phyloP scores from a whole-genome alignment of 1,140 invertebrate species.

The Psix sp. region DNA sequence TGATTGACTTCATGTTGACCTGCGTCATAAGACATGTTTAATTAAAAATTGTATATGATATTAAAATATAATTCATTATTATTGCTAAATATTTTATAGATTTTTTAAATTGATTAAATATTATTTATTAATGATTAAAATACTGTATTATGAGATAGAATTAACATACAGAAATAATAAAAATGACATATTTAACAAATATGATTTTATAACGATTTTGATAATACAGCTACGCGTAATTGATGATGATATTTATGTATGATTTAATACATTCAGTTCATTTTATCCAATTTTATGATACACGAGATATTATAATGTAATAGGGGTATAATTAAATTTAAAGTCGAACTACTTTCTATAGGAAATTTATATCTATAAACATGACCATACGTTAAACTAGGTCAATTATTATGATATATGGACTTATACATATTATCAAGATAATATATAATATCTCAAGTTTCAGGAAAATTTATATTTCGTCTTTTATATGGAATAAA shows the following conservation, averaged over 20 bases:
- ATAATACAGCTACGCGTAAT: slow-evolving; percentile 2
- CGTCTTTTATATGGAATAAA: too few relatives aligned
- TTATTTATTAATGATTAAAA: slow-evolving; percentile 1
- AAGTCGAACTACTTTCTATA: slow-evolving; percentile 42
- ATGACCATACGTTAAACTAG: slow-evolving; percentile 12
- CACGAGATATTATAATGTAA: slow-evolving; percentile 28
- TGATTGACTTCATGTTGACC: slow-evolving; percentile 66
- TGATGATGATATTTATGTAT: not conserved
- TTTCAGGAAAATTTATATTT: too few relatives aligned
- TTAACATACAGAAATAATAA: too few relatives aligned
- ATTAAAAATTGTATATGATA: not conserved
- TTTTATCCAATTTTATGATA: slow-evolving; percentile 6
- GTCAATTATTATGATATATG: slow-evolving; percentile 45
- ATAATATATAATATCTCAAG: slow-evolving; percentile 6
- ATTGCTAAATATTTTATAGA: too few relatives aligned
- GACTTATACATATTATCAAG: slow-evolving; percentile 21
- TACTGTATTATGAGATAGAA: too few relatives aligned
- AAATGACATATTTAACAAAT: too few relatives aligned
- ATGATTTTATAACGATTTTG: too few relatives aligned
- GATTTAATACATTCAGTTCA: not conserved
- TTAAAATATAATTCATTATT: too few relatives aligned
- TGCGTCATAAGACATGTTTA: slow-evolving; percentile 9
- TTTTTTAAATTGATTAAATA: too few relatives aligned
- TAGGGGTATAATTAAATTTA: slow-evolving; percentile 24
- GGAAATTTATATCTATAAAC: slow-evolving; percentile 18